Evolutionary conservation across 1,140 invertebrate species (phyloP).

Genomic region (Pseudomyrmex cubaensis): DNA sequence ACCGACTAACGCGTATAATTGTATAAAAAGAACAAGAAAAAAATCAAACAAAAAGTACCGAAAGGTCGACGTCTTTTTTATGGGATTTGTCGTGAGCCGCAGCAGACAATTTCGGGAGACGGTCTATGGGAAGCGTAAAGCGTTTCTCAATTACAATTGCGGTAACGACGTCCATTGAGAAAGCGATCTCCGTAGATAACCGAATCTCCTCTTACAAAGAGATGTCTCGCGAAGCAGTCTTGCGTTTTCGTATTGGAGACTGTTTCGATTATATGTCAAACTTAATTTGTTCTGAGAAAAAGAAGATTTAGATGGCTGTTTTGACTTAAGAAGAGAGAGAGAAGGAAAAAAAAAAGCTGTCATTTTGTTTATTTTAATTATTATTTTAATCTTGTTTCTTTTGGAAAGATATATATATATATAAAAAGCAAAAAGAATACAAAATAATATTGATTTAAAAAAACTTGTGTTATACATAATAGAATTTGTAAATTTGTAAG

Average conservation of each 20-base stretch:
- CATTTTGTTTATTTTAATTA: not conserved
- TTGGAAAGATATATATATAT: not conserved
- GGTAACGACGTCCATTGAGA: constrained; percentile 43
- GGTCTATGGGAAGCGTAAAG: constrained; percentile 32
- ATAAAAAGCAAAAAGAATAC: not conserved
- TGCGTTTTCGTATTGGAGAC: constrained; percentile 27
- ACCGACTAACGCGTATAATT: not conserved
- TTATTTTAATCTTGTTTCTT: not conserved
- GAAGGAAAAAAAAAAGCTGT: too few species aligned
- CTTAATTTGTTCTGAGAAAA: constrained; percentile 3
- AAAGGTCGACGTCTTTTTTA: constrained; percentile 60
- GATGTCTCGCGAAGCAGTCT: constrained; percentile 3
- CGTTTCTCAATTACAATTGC: constrained; percentile 59
- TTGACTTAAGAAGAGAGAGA: not conserved
- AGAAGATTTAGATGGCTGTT: constrained; percentile 15
- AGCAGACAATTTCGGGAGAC: constrained; percentile 44
- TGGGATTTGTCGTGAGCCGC: constrained; percentile 24
- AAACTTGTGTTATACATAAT: too few species aligned
- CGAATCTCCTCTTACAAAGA: constrained; percentile 18
- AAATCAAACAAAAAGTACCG: constrained; percentile 16
- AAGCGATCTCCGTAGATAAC: constrained; percentile 51
- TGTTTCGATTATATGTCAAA: constrained; percentile 41
- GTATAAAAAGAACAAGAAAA: not conserved
- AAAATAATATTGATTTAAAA: not conserved
- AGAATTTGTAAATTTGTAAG: not conserved